Evolutionary conservation across 2,113 vertebrate genomes (phyloP).

Genomic region (Mola mola): DNA sequence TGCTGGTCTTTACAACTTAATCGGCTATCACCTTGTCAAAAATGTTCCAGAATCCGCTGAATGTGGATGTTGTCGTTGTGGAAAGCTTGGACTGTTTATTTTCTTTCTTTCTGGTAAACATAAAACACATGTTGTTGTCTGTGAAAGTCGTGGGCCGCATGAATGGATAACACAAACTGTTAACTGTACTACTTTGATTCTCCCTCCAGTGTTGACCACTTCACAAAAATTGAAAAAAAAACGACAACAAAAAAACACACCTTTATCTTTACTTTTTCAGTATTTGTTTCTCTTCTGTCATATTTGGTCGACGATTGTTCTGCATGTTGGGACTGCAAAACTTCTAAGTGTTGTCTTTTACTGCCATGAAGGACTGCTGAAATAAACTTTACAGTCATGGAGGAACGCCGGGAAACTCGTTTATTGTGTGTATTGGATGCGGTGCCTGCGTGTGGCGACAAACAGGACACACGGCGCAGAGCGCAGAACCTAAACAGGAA

Average conservation of each 20-base stretch:
- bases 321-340: constrained; percentile 96
- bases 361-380: constrained; percentile 86
- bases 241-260: constrained; percentile 70
- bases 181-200: constrained; percentile 83
- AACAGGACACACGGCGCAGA: constrained; percentile 34
- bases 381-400: constrained; percentile 80
- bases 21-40: constrained; percentile 48
- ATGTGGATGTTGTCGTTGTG: constrained; percentile 71
- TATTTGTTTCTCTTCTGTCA: constrained; percentile 76
- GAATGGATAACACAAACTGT: constrained; percentile 83
- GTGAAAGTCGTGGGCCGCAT: constrained; percentile 88
- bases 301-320: constrained; percentile 88
- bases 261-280: constrained; percentile 81
- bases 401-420: no score
- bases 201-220: constrained; percentile 86
- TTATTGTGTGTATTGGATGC: constrained; percentile 5
- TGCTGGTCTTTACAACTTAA: constrained; percentile 52
- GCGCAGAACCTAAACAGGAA: constrained; percentile 76
- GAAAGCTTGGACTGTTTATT: constrained; percentile 82
- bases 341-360: constrained; percentile 95
- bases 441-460: constrained; percentile 22
- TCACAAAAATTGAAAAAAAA: constrained; percentile 81
- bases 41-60: constrained; percentile 57
- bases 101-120: constrained; percentile 64
- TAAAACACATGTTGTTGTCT: constrained; percentile 75